These are phyloP conservation scores for Leptopterna dolabrata DNA, from an alignment of 2,888 invertebrate genomes.

Conservation along the genomic window DNA sequence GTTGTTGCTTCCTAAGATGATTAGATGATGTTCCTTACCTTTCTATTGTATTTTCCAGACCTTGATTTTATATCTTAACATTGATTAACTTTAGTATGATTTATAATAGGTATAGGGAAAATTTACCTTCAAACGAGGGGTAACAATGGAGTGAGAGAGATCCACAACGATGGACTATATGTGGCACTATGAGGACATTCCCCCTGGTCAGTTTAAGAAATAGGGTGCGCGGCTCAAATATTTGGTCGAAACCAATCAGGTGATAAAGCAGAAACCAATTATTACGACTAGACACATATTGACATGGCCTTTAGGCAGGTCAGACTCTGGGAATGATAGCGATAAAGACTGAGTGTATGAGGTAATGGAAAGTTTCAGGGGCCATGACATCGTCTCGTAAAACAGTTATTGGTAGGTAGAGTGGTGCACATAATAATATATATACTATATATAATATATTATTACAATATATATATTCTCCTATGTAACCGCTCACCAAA, in stretches of 20 bases:
- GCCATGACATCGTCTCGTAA: background rate
- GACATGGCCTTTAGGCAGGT: background rate
- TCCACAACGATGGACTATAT: background rate
- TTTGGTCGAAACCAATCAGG: conserved; percentile 17
- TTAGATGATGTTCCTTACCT: too few relatives aligned
- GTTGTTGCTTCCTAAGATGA: too few relatives aligned
- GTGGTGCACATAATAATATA: too few relatives aligned
- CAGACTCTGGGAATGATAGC: background rate
- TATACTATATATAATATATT: too few relatives aligned
- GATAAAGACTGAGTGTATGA: background rate
- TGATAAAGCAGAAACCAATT: conserved; percentile 10
- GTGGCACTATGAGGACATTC: conserved; percentile 13
- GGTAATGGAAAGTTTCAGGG: background rate
- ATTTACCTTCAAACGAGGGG: background rate
- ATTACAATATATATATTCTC: too few relatives aligned
- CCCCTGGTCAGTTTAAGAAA: conserved; percentile 16
- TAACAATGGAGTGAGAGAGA: background rate
- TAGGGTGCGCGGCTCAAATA: background rate
- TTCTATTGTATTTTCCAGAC: too few relatives aligned
- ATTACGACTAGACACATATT: background rate
- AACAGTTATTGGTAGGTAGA: too few relatives aligned
- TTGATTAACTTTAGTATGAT: too few relatives aligned
- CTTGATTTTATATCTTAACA: too few relatives aligned
- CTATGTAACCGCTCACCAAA: too few relatives aligned
- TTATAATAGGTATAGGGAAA: background rate